Evolutionary conservation across 2,888 invertebrate genomes (phyloP), one percentile per base, ranked within the genome.

Genomic region (Aphrophora alni): DNA sequence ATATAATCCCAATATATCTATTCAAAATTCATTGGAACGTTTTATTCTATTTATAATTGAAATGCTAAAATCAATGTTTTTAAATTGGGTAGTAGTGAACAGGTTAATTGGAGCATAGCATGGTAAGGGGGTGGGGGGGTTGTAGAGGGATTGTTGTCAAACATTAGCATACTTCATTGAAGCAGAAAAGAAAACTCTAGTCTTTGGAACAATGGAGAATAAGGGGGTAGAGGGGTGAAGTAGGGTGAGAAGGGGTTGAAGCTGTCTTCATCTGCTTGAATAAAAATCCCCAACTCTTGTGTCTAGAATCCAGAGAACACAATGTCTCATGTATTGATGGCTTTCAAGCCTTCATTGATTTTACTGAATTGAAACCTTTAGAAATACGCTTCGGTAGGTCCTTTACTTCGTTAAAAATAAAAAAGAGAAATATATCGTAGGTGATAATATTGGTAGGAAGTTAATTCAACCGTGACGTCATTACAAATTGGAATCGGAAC

Each of bases 121-220:
- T 44, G 44, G 44, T 44, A 2, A 33, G n/a, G 59, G 59, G 21
- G 4, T 21, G 21, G 59, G 77, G 69, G 77, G 69, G 77, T 76
- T 33, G 27, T 12, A 33, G 33, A 25, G 25, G 69, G 33, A 70
- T 70, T 77, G 77, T 77, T 77, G 77, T 69, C 70, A 68, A 77
- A 77, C 77, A 77, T 77, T 77, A 77, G 77, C 77, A 77, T 77
- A 77, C 77, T 77, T 77, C 77, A 77, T 77, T 77, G 73, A 79
- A 79, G 69, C 69, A 73, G 69, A 79, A 79, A 79, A 79, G 74
- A 79, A 79, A 73, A 79, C 73, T 74, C 59, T 25, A 74, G 68
- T 25, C 59, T 59, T 59, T 27, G 51, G 78, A 78, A 78, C 72
- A 73, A 78, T 72, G 71, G 59, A 73, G 27, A 51, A 68, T 73